phyloP scores from a whole-genome alignment of 37 sponge, comb jelly and placozoan species.

The Diacarnus erythraeanus region DNA sequence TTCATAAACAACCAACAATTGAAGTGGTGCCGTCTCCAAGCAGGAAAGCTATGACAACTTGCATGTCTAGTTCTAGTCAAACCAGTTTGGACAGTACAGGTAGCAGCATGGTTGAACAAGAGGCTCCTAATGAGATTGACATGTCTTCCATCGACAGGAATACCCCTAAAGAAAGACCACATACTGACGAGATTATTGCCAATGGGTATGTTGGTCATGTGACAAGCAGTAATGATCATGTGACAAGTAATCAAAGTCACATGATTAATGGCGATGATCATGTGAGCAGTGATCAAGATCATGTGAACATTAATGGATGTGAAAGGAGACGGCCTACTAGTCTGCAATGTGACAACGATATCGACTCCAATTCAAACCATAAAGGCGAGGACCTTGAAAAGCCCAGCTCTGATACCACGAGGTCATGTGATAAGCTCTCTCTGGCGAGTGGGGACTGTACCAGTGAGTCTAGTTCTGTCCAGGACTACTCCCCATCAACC shows the following conservation, averaged over 20 bases:
- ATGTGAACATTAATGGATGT: neutral
- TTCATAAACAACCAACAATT: neutral
- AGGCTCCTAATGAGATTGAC: neutral
- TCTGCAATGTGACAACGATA: neutral
- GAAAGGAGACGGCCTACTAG: neutral
- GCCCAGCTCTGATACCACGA: neutral
- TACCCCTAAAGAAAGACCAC: neutral
- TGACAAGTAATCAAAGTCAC: neutral
- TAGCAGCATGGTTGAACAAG: constrained; percentile 4
- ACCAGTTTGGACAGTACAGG: constrained; percentile 64
- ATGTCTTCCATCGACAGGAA: neutral
- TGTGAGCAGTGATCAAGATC: neutral
- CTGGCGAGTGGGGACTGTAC: neutral
- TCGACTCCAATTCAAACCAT: neutral
- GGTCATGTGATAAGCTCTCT: neutral
- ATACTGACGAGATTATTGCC: neutral
- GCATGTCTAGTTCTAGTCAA: neutral
- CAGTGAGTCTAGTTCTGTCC: neutral
- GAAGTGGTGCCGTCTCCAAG: neutral
- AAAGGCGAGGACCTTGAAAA: neutral
- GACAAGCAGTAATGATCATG: constrained; percentile 1
- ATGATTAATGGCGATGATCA: neutral
- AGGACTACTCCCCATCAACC: neutral
- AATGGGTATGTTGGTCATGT: constrained; percentile 21
- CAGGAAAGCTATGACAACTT: neutral